A percentile compares a stretch with the other conserved stretches of the same genome.
Conservation (phyloP, 2,113 vertebrate species). For the Orycteropus afer region DNA sequence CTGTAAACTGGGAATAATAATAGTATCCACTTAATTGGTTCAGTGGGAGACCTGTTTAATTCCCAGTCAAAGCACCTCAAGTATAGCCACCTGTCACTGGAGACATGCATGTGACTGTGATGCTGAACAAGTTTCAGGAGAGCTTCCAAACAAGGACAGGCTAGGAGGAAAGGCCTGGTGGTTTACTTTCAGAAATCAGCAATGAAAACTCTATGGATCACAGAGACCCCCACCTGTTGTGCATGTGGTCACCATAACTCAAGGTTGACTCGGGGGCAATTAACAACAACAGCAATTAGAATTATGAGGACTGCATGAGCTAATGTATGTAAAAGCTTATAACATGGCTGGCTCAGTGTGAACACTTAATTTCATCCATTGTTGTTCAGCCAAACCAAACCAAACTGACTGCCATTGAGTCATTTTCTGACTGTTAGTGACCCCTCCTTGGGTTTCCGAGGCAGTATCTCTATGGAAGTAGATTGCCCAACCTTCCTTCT, state of each 20-base stretch:
- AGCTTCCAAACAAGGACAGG: neutral
- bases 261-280: neutral
- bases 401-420: too few species aligned
- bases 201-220: neutral
- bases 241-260: neutral
- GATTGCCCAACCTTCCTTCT: too few species aligned
- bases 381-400: too few species aligned
- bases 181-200: neutral
- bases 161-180: neutral
- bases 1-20: constrained; percentile 3
- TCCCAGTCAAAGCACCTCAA: neutral
- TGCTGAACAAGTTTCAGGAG: neutral
- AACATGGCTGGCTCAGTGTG: neutral
- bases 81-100: neutral
- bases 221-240: neutral
- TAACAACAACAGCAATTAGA: neutral
- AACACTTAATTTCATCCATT: constrained; percentile 19
- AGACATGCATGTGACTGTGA: neutral
- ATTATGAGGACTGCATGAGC: constrained; percentile 1
- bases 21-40: neutral
- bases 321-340: neutral
- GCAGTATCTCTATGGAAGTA: too few species aligned
- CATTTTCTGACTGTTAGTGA: too few species aligned
- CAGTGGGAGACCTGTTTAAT: neutral
- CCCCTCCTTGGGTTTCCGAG: too few species aligned